phyloP scores from a whole-genome alignment of 1,140 invertebrate genomes.

The Caenorhabditis tropicalis region DNA sequence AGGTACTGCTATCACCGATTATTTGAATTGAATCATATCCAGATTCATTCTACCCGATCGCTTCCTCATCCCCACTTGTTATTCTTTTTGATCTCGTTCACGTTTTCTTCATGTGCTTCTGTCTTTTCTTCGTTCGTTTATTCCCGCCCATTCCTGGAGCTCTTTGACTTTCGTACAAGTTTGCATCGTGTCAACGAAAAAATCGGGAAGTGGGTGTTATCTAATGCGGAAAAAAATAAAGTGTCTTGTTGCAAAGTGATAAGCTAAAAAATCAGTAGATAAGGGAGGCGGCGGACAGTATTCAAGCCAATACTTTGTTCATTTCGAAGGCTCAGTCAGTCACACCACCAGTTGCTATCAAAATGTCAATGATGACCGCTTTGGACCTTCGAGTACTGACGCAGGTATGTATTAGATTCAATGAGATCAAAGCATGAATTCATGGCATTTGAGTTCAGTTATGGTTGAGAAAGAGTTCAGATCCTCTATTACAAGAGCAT shows the following conservation, averaged over 20 bases:
- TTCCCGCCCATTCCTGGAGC: neutral
- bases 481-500: too few species aligned
- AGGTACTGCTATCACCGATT: neutral
- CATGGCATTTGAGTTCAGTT: neutral
- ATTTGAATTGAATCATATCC: neutral
- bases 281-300: conserved; percentile 21
- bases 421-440: neutral
- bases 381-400: conserved; percentile 12
- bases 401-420: neutral
- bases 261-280: conserved; percentile 39
- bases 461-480: neutral
- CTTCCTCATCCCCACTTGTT: neutral
- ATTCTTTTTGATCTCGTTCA: neutral
- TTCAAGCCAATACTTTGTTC: conserved; percentile 37
- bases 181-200: conserved; percentile 35
- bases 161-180: neutral
- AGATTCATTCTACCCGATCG: neutral
- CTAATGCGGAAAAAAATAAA: conserved; percentile 39
- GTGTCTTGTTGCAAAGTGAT: conserved; percentile 11
- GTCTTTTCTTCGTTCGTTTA: neutral
- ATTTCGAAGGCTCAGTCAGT: neutral
- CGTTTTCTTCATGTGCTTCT: neutral
- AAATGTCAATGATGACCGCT: neutral
- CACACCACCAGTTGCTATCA: conserved; percentile 6
- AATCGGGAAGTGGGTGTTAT: conserved; percentile 36